Percentiles rank a stretch among this genome's conserved stretches.
These are phyloP conservation scores for Morus bassanus DNA, from an alignment of 2,797 vertebrate species.

Conservation along the genomic window DNA sequence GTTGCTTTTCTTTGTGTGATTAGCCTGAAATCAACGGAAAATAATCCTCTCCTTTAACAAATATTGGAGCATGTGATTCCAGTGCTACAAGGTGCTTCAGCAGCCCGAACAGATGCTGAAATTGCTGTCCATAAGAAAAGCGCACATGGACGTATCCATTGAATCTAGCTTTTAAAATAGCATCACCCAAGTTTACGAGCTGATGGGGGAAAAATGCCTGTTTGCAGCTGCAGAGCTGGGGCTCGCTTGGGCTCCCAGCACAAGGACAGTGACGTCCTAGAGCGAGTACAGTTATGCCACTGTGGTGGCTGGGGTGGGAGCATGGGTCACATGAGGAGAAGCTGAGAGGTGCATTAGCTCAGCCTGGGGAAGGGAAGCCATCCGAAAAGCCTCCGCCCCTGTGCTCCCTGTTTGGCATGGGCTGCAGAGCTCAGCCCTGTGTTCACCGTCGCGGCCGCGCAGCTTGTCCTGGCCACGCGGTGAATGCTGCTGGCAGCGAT, in stretches of 20 bases:
- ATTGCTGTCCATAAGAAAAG: background rate
- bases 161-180: background rate
- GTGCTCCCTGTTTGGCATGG: background rate
- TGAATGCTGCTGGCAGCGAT: background rate
- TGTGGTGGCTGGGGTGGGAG: fast-evolving
- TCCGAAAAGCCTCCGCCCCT: fast-evolving
- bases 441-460: fast-evolving
- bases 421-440: background rate
- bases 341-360: fast-evolving
- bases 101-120: background rate
- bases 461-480: fast-evolving
- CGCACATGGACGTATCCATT: fast-evolving
- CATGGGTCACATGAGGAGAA: background rate
- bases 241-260: background rate
- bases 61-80: background rate
- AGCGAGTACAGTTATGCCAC: background rate
- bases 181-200: fast-evolving
- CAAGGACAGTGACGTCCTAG: background rate
- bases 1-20: conserved; percentile 57
- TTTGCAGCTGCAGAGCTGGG: background rate
- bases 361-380: background rate
- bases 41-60: conserved; percentile 28
- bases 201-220: background rate
- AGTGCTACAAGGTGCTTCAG: background rate
- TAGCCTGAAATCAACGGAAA: conserved; percentile 34